A percentile compares a stretch with the other conserved stretches of the same genome.
phyloP scores from a whole-genome alignment of 2,888 invertebrate genomes.

The Loripinus fragilis region DNA sequence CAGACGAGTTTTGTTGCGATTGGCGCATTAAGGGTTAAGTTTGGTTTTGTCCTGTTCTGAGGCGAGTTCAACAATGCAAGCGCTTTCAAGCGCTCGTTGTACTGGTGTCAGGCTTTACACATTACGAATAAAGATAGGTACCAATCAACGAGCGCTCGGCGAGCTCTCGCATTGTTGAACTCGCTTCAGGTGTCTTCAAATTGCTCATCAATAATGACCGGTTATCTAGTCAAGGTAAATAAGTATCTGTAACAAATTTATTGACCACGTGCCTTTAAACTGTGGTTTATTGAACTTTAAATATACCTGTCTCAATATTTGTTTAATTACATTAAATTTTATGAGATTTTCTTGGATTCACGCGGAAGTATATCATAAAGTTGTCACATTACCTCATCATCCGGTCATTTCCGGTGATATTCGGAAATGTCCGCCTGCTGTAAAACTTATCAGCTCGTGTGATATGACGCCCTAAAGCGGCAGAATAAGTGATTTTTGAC shows the following conservation, averaged over 20 bases:
- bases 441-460: not conserved
- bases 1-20: no score
- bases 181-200: no score
- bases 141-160: no score
- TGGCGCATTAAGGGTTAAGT: no score
- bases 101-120: no score
- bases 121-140: no score
- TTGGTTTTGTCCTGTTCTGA: no score
- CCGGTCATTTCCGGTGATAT: not conserved
- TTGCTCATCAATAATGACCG: no score
- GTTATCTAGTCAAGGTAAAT: not conserved
- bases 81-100: no score
- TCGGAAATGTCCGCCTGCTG: not conserved
- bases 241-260: not conserved
- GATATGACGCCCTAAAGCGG: not conserved
- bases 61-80: no score
- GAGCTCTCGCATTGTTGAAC: no score
- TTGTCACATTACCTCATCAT: not conserved
- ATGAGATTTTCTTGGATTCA: not conserved
- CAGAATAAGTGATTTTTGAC: conserved; percentile 15
- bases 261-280: not conserved
- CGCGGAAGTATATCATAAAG: not conserved
- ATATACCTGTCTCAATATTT: not conserved
- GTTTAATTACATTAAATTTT: not conserved
- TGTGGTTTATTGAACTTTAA: conserved; percentile 1